Percentiles rank a stretch among this genome's conserved stretches.
Evolutionary conservation across 2,113 vertebrate species (phyloP).

Genomic region (Rostratula benghalensis): DNA sequence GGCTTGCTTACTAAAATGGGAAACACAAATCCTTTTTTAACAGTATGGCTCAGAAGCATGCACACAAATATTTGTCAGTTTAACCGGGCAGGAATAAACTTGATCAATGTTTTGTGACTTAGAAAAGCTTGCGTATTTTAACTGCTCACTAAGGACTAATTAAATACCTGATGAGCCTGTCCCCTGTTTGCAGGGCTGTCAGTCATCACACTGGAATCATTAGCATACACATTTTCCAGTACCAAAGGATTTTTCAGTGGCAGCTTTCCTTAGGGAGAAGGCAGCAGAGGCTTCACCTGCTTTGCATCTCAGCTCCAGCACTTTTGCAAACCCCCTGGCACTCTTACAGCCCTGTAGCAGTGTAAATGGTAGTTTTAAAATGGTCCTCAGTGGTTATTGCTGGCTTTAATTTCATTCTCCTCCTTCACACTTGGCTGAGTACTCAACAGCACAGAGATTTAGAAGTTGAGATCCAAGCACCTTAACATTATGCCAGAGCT

Average conservation of each 20-base stretch:
- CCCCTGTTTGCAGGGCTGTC: neutral
- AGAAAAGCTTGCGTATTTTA: neutral
- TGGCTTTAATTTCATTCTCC: neutral
- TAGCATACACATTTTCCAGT: neutral
- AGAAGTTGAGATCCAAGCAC: neutral
- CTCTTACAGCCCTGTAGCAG: neutral
- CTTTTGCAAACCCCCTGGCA: neutral
- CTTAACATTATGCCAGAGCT: neutral
- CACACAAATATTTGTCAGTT: neutral
- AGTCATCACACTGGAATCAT: neutral
- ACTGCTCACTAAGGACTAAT: neutral
- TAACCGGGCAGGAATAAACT: neutral
- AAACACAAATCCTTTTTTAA: neutral
- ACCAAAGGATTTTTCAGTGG: neutral
- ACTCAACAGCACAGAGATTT: accelerated
- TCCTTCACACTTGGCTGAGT: neutral
- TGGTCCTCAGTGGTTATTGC: neutral
- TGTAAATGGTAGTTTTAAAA: neutral
- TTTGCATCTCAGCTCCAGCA: neutral
- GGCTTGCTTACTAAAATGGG: neutral
- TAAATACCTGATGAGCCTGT: accelerated
- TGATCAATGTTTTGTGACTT: neutral
- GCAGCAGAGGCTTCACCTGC: neutral
- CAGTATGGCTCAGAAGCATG: neutral
- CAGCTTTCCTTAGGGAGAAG: neutral